Base-by-base conservation (phyloP, 2,888 invertebrate species). In the Harmothoe impar region DNA sequence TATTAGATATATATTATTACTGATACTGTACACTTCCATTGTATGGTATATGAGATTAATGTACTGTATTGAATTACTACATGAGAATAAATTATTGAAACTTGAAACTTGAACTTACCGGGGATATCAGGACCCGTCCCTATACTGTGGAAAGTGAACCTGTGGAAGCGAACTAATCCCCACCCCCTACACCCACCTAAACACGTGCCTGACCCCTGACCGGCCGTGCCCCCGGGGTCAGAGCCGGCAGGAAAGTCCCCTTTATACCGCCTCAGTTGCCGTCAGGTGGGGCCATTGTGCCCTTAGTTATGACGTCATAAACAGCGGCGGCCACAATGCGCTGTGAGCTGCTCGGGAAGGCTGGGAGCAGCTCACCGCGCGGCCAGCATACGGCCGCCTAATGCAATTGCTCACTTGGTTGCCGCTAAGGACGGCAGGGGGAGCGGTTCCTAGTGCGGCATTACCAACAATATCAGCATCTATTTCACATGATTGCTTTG, bases 281-380 rank as follows among this genome's bases (percentile, higher is more conserved):
- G 81, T 81, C 81, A 33, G 43, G 35, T 43, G 81, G 20, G 10
- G 23, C 81, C 81, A 43, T 35, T 81, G 35, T 43, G 81, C n/a
- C 81, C 81, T 81, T 81, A 81, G 35, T 81, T 81, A 81, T 81
- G 81, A 81, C n/a, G 43, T 81, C 81, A 81, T 81, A 81, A 81
- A 81, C 81, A 81, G 7, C 0, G 35, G 43, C 23, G 35, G 5
- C 33, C 81, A 17, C 81, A 15, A 81, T 15, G 17, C 81, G 10
- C 81, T 43, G 35, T 7, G 35, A 43, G 43, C 43, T 35, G 81
- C 35, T 81, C 35, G 35, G 81, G 0, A 25, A 15, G 15, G 77
- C 31, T 31, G 29, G 77, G 81, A 81, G 43, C 35, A 33, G 81
- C 81, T 81, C 72, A 25, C 29, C 1, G 15, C 5, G 29, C 72